Evolutionary conservation across 2,888 invertebrate species (phyloP), one percentile per base, ranked within the genome.

Genomic region (Podotricha telesiphe): DNA sequence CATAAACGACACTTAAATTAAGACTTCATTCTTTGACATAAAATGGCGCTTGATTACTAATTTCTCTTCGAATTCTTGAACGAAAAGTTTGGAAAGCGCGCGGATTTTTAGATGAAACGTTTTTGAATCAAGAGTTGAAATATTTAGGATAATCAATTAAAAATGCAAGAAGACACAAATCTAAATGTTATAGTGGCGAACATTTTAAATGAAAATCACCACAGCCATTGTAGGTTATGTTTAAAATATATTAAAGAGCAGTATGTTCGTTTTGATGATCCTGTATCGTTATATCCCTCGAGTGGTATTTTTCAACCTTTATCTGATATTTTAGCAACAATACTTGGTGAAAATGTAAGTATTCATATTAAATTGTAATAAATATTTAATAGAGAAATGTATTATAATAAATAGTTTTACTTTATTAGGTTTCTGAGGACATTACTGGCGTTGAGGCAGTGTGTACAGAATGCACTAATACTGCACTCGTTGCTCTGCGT

Each of bases 181-280:
- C 73, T 88, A 28, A 85, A 78, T 75, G 72, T 76, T 40, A 76
- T 92, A 13, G 77, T 92, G n/a, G 82, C 82, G 0, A 87, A 88
- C 76, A 79, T 92, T 47, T 71, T 91, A 7, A 85, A 79, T 55
- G 82, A 84, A 73, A 87, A 87, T 56, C 80, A 77, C 40, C 86
- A 80, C 69, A 89, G 84, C 65, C 83, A 91, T 82, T 92, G 92
- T 76, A 89, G 91, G 86, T 87, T 92, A 87, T 92, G 92, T 76
- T 75, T 91, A 56, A 81, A 82, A 66, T 73, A 71, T 65, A 83
- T 89, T 48, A 73, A 80, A 59, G 80, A 83, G 37, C 75, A 79
- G 19, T 90, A 84, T 55, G 85, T 88, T n/a, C 81, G 81, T 50
- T 85, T 91, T 65, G 75, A 83, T 11, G 89, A 91, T 74, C 76